These are phyloP conservation scores for Neosilurus hyrtlii DNA, from an alignment of 2,797 vertebrate species.

Conservation along the genomic window DNA sequence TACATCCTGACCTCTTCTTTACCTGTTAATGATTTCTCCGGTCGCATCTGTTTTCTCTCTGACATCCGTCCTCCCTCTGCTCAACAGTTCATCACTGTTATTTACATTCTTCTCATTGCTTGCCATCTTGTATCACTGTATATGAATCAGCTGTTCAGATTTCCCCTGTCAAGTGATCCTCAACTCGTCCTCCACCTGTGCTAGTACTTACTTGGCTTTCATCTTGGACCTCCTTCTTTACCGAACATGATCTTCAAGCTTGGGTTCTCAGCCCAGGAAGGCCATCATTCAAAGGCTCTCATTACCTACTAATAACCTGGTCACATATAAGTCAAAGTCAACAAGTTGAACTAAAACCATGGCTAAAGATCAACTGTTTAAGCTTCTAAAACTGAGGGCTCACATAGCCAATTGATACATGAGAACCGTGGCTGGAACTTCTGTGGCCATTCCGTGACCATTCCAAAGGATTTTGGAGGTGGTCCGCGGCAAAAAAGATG, in stretches of 20 bases:
- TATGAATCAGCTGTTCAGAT: constrained; percentile 56
- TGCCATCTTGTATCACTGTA: constrained; percentile 23
- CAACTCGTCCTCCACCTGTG: constrained; percentile 39
- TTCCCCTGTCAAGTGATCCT: constrained; percentile 33
- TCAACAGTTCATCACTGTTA: constrained; percentile 47
- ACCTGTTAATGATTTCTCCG: constrained; percentile 71
- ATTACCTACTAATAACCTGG: not conserved
- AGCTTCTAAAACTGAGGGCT: not conserved
- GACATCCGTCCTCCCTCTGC: constrained; percentile 35
- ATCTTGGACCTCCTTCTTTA: not conserved
- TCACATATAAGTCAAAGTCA: not conserved
- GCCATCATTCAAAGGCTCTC: not conserved
- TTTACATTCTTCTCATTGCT: constrained; percentile 52
- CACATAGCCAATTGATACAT: no score
- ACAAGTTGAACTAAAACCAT: not conserved
- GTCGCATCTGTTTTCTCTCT: constrained; percentile 49
- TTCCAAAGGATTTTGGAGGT: no score
- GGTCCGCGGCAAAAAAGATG: no score
- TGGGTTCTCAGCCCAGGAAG: constrained; percentile 11
- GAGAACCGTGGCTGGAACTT: no score
- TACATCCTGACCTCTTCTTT: constrained; percentile 62
- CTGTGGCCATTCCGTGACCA: no score
- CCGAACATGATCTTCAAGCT: constrained; percentile 6
- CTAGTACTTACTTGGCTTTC: constrained; percentile 32
- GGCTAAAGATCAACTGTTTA: not conserved